phyloP scores from a whole-genome alignment of 2,888 invertebrate species.

The Emmelina monodactyla region DNA sequence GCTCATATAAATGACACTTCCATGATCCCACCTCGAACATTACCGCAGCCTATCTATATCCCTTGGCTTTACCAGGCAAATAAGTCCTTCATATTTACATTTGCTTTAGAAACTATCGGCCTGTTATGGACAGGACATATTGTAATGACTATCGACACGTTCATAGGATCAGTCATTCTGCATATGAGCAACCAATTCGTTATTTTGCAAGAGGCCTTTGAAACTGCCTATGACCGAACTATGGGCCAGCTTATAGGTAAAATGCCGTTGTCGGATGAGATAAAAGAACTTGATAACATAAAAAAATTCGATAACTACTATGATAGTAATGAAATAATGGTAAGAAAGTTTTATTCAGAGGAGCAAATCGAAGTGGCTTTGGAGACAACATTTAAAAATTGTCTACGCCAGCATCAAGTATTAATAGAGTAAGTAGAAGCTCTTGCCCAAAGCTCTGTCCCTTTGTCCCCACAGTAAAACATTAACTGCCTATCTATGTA shows the following conservation, averaged over 20 bases:
- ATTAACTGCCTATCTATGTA: background rate
- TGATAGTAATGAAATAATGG: conserved; percentile 27
- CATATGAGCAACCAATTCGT: conserved; percentile 53
- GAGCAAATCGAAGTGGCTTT: conserved; percentile 37
- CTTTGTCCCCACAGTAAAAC: background rate
- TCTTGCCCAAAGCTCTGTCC: background rate
- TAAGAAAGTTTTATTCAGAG: conserved; percentile 26
- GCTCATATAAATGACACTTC: conserved; percentile 30
- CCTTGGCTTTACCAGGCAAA: conserved; percentile 53
- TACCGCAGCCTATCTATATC: conserved; percentile 54
- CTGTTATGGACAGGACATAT: conserved; percentile 57
- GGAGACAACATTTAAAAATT: conserved; percentile 31
- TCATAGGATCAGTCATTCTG: conserved; percentile 48
- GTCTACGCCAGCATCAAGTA: conserved; percentile 48
- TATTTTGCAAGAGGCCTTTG: conserved; percentile 41
- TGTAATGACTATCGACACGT: conserved; percentile 53
- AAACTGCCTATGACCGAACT: conserved; percentile 42
- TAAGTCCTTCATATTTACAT: conserved; percentile 36
- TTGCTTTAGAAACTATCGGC: conserved; percentile 44
- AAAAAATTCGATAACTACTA: conserved; percentile 13
- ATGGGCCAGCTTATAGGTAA: conserved; percentile 23
- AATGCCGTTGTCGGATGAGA: conserved; percentile 13
- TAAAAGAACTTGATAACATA: conserved; percentile 12
- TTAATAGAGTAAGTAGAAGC: conserved; percentile 35
- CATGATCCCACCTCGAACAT: conserved; percentile 29